These are phyloP conservation scores for Nansenia antarctica DNA, from an alignment of 2,113 vertebrate species.

Conservation along the genomic window DNA sequence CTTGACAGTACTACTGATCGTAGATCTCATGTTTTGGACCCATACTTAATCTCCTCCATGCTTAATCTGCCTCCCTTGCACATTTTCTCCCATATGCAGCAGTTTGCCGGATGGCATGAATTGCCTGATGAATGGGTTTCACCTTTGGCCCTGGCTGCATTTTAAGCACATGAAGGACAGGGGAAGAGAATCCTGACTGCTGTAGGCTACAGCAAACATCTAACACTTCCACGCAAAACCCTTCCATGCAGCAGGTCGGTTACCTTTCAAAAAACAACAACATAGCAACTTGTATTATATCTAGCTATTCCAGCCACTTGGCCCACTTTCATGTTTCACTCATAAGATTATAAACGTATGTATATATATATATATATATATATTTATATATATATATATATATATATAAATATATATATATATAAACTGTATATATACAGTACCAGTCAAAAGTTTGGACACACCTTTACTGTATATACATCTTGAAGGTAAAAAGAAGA, in stretches of 20 bases:
- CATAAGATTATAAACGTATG: too few relatives aligned
- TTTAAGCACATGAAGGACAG: constrained; percentile 48
- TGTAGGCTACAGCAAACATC: constrained; percentile 26
- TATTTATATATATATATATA: too few relatives aligned
- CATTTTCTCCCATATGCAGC: constrained; percentile 65
- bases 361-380: too few relatives aligned
- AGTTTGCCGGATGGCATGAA: constrained; percentile 49
- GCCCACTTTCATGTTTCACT: too few relatives aligned
- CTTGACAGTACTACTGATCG: constrained; percentile 59
- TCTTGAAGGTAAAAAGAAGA: not conserved
- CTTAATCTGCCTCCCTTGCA: constrained; percentile 61
- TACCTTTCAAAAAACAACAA: not conserved
- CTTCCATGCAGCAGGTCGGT: constrained; percentile 6
- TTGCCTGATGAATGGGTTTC: constrained; percentile 62
- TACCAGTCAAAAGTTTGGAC: not conserved
- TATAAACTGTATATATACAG: too few relatives aligned
- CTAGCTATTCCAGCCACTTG: too few relatives aligned
- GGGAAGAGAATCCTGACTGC: constrained; percentile 34
- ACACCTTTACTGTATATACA: not conserved
- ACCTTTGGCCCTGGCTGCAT: constrained; percentile 53
- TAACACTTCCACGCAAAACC: constrained; percentile 31
- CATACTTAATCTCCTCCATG: not conserved
- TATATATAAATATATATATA: too few relatives aligned
- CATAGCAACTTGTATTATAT: too few relatives aligned
- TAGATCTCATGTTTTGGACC: constrained; percentile 58